Evolutionary conservation across 2,888 invertebrate genomes (phyloP).

Genomic region (Parasteatoda lunata): DNA sequence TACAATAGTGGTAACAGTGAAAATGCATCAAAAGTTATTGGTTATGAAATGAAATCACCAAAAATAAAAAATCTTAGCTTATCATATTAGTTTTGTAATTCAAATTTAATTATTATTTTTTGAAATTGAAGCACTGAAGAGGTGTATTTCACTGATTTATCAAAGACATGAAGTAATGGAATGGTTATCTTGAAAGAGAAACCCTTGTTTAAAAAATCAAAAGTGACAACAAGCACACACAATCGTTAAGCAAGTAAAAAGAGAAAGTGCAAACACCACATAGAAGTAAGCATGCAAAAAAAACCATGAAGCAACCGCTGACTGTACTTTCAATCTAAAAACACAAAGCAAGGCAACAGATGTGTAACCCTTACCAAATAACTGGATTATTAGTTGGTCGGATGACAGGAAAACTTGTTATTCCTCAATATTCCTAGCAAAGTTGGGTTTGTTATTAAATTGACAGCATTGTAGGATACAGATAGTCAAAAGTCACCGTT

Average conservation of each 20-base stretch:
- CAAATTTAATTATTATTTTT: not conserved
- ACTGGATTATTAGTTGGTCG: conserved; percentile 56
- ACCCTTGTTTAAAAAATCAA: conserved; percentile 4
- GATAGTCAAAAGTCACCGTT: conserved; percentile 57
- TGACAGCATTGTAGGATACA: conserved; percentile 52
- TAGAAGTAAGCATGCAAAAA: conserved; percentile 54
- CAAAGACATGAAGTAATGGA: not conserved
- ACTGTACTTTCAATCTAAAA: conserved; percentile 65
- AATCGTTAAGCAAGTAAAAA: conserved; percentile 54
- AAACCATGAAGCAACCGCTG: conserved; percentile 65
- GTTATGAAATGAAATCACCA: not conserved
- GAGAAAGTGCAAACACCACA: conserved; percentile 59
- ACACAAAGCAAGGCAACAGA: conserved; percentile 67
- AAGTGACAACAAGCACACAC: conserved; percentile 65
- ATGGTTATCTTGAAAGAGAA: not conserved
- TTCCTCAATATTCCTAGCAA: conserved; percentile 65
- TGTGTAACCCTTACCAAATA: conserved; percentile 63
- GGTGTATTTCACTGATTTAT: not conserved
- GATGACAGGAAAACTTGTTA: conserved; percentile 53
- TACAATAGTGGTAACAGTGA: not conserved
- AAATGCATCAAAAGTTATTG: not conserved
- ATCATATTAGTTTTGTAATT: not conserved
- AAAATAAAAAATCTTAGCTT: not conserved
- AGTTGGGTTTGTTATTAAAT: conserved; percentile 60
- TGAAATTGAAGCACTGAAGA: not conserved